Base-by-base conservation (phyloP, 1,140 invertebrate species). In the Trachymyrmex cornetzi region DNA sequence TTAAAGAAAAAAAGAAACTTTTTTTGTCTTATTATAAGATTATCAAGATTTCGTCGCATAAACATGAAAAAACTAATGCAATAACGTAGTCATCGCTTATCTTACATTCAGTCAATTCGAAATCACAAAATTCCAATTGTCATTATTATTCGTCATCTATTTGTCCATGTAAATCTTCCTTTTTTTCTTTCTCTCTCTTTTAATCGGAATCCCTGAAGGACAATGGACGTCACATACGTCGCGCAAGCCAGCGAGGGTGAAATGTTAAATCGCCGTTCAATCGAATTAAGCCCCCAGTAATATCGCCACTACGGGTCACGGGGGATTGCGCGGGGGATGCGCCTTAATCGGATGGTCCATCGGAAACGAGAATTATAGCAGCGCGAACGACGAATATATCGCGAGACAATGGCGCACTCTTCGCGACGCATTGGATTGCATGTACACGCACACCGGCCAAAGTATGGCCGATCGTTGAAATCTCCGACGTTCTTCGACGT, bases 281-380 rank as follows among this genome's bases (percentile, higher is more conserved):
- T 95, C 92, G 93, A 93, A 92, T 94, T 90, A 90, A 94, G 84
- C 90, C 88, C 61, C 81, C 92, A 91, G 94, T 95, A 95, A 94
- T 92, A 92, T 92, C 92, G 91, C 92, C 92, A 91, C 90, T 91
- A 88, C 86, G 88, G 88, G 85, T 74, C 86, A 57, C 55, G 48
- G 71, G 55, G 69, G 69, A 67, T 38, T 34, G 77, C 34, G 85
- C 53, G 38, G 57, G 77, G 48, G 44, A 79, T 59, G 61, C n/a
- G 48, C 53, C 66, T 87, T 87, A 82, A 89, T 87, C 84, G 61
- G 50, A 22, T n/a, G 55, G 74, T 27, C 24, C 75, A 59, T 89
- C 75, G 74, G 66, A 86, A 89, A 86, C 66, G 77, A 81, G 84
- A 89, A 53, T 89, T 72, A 67, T 27, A 64, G 77, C 50, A 34